Base-by-base conservation (phyloP, 2,888 invertebrate genomes). In the Cerceris ruficornis region DNA sequence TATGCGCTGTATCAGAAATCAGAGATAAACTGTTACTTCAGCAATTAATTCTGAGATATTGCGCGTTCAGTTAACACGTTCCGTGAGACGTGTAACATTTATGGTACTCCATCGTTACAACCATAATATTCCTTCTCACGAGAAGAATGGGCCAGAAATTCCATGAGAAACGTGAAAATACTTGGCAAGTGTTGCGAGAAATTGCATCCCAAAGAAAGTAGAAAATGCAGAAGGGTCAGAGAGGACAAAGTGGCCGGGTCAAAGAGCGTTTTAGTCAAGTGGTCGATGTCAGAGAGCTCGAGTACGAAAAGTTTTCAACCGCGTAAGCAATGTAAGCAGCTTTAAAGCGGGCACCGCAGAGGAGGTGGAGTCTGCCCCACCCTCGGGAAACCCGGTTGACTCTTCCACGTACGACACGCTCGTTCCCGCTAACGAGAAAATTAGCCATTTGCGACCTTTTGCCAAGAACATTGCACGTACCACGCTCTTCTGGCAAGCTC, bases 371-470 rank as follows among this genome's bases (percentile, higher is more conserved):
- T 28, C 2, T 2, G 4, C 28, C 28, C 65, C 55, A 65, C 69
- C n/a, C 9, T 54, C 39, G 50, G 64, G 17, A 59, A 17, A 15
- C 41, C 50, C 46, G 59, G 15, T 28, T 15, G 52, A 46, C 65
- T 28, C 28, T 28, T 28, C 28, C 28, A 57, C 28, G 68, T 57
- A 55, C 60, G 54, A 62, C 73, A 71, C 69, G 69, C 59, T 59
- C 65, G 65, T 77, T 64, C 76, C 64, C 72, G 71, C 75, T 85
- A 85, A 83, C 81, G 67, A 79, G 83, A 75, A 79, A 85, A 85
- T 85, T 85, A 85, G 75, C 78, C 77, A 70, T 68, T 77, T 71
- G 75, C 59, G 77, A 79, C 74, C 69, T 62, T 77, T 67, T 79
- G 72, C 74, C 74, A 58, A 61, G 74, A 62, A 68, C 55, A 28